Conservation (phyloP, 2,113 vertebrate species). For the Bubalus kerabau region DNA sequence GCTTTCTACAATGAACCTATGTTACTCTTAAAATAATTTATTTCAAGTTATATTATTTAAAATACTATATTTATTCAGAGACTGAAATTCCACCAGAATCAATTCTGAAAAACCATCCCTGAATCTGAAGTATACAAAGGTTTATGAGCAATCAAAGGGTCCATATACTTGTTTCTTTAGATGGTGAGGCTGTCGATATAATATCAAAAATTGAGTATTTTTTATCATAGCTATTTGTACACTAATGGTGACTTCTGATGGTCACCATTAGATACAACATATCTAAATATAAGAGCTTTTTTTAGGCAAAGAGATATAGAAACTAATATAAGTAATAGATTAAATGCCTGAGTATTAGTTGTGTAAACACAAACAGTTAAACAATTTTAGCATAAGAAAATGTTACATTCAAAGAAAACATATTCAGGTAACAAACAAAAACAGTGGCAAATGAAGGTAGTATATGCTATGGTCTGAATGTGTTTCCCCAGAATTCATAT, state of each 20-base stretch:
- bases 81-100: neutral
- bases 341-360: neutral
- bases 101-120: neutral
- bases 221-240: neutral
- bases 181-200: neutral
- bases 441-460: neutral
- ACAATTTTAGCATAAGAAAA: neutral
- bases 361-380: neutral
- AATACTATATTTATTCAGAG: neutral
- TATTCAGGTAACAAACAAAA: neutral
- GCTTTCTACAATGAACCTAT: neutral
- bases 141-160: neutral
- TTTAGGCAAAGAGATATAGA: neutral
- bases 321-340: neutral
- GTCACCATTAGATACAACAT: neutral
- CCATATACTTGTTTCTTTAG: neutral
- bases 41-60: neutral
- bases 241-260: neutral
- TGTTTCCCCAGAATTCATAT: neutral
- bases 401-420: neutral
- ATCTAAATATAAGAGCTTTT: neutral
- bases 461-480: neutral
- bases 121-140: neutral
- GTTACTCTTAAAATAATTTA: neutral
- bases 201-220: neutral